A percentile compares a stretch with the other conserved stretches of the same genome.
Evolutionary conservation across 1,140 invertebrate genomes (phyloP).

Genomic region (Acromyrmex charruanus): DNA sequence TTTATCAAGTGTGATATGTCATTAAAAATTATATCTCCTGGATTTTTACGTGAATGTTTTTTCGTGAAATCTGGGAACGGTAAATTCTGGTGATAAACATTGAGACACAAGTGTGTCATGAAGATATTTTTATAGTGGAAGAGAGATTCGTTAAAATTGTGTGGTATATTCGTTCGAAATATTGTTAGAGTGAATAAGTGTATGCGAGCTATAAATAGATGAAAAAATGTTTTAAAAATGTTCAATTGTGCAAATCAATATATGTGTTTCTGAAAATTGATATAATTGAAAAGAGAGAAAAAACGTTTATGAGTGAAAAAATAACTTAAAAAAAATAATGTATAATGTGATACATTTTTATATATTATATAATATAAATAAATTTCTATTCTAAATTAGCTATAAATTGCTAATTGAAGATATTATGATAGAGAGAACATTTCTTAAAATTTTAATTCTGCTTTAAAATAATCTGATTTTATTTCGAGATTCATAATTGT

Average conservation of each 20-base stretch:
- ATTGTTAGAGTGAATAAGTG: not conserved
- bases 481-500: not conserved
- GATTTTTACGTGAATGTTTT: not conserved
- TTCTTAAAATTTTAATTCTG: not conserved
- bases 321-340: not conserved
- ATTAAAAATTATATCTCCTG: slow-evolving; percentile 6
- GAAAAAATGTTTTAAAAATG: not conserved
- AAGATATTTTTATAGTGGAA: not conserved
- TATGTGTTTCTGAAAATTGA: not conserved
- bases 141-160: not conserved
- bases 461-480: not conserved
- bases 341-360: not conserved
- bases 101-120: not conserved
- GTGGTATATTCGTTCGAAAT: not conserved
- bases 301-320: not conserved
- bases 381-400: not conserved
- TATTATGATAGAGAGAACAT: not conserved
- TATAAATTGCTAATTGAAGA: not conserved
- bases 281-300: not conserved
- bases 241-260: not conserved
- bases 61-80: not conserved
- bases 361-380: not conserved
- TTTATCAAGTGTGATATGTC: not conserved
- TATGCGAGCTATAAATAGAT: not conserved
- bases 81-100: slow-evolving; percentile 27